phyloP scores from a whole-genome alignment of 2,888 invertebrate species.

The Drosophila subquinaria region DNA sequence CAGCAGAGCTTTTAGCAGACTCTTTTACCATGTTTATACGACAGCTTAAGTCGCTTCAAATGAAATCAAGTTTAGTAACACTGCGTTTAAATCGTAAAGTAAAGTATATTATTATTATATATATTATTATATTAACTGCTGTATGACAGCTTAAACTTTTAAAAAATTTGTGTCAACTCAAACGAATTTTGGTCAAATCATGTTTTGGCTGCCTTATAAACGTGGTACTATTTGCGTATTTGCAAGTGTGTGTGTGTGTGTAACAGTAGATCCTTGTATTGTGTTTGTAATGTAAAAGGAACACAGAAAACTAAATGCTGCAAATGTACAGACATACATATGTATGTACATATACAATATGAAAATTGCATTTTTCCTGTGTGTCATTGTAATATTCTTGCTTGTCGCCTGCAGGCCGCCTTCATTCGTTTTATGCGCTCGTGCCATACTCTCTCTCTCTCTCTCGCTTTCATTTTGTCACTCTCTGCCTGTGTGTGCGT shows the following conservation, averaged over 20 bases:
- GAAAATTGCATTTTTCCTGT: conserved; percentile 78
- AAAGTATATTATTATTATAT: too few species aligned
- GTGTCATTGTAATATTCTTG: conserved; percentile 33
- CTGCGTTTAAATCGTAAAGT: too few species aligned
- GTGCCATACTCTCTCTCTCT: conserved; percentile 12
- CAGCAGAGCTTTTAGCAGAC: conserved; percentile 25
- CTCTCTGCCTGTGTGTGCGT: background rate
- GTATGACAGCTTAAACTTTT: too few species aligned
- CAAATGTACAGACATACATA: conserved; percentile 11
- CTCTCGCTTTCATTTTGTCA: background rate
- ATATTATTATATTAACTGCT: too few species aligned
- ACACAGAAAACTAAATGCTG: conserved; percentile 33
- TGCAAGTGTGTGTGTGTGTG: conserved; percentile 13
- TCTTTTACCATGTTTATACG: background rate
- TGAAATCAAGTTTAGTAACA: background rate
- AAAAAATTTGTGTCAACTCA: background rate
- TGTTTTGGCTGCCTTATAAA: too few species aligned
- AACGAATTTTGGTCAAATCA: background rate
- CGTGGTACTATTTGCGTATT: background rate
- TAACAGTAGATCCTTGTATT: conserved; percentile 7
- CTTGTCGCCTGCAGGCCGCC: conserved; percentile 14
- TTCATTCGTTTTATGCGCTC: conserved; percentile 6
- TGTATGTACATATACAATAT: conserved; percentile 40
- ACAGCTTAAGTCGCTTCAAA: background rate
- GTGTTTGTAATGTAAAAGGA: conserved; percentile 41